Evolutionary conservation across 1,140 invertebrate genomes (phyloP), one percentile per base, ranked within the genome.

Genomic region (Zaprionus kolodkinae): DNA sequence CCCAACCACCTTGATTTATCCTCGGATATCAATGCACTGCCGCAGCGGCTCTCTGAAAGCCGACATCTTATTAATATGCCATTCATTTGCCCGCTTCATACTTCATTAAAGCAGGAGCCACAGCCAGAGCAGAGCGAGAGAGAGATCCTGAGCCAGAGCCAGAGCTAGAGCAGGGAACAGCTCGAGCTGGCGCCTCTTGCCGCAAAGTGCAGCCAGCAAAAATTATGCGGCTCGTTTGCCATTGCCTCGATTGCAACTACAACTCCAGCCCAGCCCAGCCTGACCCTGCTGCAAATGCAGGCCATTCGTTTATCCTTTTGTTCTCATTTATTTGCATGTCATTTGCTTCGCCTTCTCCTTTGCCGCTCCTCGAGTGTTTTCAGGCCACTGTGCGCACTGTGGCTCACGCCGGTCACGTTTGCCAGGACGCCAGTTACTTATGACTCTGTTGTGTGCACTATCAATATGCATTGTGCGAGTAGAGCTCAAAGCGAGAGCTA

Each of bases 251-350:
- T 55, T 40, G 52, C 27, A 62, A 40, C 66, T 36, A 48, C 27
- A 27, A 25, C 25, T 25, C 36, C 27, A 13, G 52, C 33, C n/a
- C 30, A 12, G 43, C 25, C 71, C 27, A 13, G 33, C 9, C 33
- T 15, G 9, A 0, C 11, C n/a, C 15, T 21, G 17, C 7, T 45
- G 40, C 40, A n/a, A 54, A 63, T 66, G 33, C 61, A 7, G 52
- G 80, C 80, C 81, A 89, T 81, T 88, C 84, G 85, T 88, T 88
- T 88, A 88, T 88, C 68, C 84, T 72, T 88, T 88, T 88, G 80
- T 88, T 88, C 84, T 89, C 84, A 89, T 88, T 88, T 88, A 88
- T 88, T 88, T 88, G 84, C 84, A 88, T 88, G 84, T 84, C 84
- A 88, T 88, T 88, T 88, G 84, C 80, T 88, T 59, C 59, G 50